phyloP scores from a whole-genome alignment of 1,140 invertebrate genomes.

The Ostrea denselamellosa region DNA sequence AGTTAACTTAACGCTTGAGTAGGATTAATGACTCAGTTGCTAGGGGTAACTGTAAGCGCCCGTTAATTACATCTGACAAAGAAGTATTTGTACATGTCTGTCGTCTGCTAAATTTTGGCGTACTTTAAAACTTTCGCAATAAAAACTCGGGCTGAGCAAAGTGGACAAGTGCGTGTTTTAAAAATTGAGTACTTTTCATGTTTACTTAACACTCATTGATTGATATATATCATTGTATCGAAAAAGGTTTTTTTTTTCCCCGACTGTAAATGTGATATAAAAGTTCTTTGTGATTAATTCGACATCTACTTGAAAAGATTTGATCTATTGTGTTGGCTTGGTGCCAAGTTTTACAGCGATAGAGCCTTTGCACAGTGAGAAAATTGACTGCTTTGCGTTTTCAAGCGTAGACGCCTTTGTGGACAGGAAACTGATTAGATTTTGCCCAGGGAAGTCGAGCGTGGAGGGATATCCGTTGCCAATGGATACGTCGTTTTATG shows the following conservation, averaged over 20 bases:
- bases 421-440: conserved; percentile 35
- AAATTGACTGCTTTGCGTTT: conserved; percentile 3
- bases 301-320: conserved; percentile 16
- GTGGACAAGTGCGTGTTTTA: neutral
- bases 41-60: conserved; percentile 36
- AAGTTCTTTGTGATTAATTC: conserved; percentile 6
- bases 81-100: conserved; percentile 25
- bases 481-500: conserved; percentile 8
- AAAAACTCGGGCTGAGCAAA: neutral
- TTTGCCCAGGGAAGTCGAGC: conserved; percentile 29
- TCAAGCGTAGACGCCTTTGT: conserved; percentile 37
- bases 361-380: neutral
- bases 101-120: conserved; percentile 14
- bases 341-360: conserved; percentile 27
- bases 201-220: neutral
- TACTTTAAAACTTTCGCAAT: conserved; percentile 4
- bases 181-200: neutral
- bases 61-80: conserved; percentile 39
- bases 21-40: conserved; percentile 39
- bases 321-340: conserved; percentile 3
- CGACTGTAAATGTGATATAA: neutral
- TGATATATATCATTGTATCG: neutral
- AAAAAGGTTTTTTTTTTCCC: neutral
- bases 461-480: conserved; percentile 37
- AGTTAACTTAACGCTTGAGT: conserved; percentile 39